phyloP scores from a whole-genome alignment of 2,888 invertebrate genomes.

The Drosophila picticornis region DNA sequence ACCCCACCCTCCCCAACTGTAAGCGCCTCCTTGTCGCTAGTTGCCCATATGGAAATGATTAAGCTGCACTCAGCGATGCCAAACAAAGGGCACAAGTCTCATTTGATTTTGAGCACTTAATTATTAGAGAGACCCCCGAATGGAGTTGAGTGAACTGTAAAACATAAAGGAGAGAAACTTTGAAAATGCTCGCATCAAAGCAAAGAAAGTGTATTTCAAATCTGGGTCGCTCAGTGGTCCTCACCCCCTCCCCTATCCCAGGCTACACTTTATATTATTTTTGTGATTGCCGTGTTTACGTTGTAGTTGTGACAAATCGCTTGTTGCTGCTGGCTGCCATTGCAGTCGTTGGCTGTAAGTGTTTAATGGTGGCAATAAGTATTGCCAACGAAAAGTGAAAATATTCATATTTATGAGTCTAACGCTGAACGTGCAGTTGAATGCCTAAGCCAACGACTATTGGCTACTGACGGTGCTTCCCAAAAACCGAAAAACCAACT shows the following conservation, averaged over 20 bases:
- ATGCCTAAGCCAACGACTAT: neutral
- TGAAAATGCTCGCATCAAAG: constrained; percentile 34
- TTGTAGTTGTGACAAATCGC: constrained; percentile 62
- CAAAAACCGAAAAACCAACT: neutral
- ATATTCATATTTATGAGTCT: constrained; percentile 47
- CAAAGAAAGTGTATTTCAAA: constrained; percentile 76
- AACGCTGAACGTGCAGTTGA: constrained; percentile 12
- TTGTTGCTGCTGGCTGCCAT: constrained; percentile 16
- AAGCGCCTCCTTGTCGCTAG: neutral
- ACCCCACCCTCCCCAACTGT: neutral
- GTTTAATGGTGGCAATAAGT: constrained; percentile 51
- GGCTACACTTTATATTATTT: neutral
- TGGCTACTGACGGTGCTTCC: neutral
- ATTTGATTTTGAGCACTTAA: constrained; percentile 71
- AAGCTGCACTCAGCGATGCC: constrained; percentile 40
- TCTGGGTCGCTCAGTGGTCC: constrained; percentile 55
- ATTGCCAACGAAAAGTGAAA: constrained; percentile 70
- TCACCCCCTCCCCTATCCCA: neutral
- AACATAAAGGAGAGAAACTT: constrained; percentile 52
- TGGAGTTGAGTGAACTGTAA: constrained; percentile 67
- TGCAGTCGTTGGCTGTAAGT: constrained; percentile 11
- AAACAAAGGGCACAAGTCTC: constrained; percentile 47
- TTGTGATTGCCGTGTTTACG: constrained; percentile 22
- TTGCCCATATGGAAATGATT: constrained; percentile 49
- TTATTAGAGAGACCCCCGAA: constrained; percentile 45